Evolutionary conservation across 2,113 vertebrate genomes (phyloP), one percentile per base, ranked within the genome.

Genomic region (Chiloscyllium plagiosum): DNA sequence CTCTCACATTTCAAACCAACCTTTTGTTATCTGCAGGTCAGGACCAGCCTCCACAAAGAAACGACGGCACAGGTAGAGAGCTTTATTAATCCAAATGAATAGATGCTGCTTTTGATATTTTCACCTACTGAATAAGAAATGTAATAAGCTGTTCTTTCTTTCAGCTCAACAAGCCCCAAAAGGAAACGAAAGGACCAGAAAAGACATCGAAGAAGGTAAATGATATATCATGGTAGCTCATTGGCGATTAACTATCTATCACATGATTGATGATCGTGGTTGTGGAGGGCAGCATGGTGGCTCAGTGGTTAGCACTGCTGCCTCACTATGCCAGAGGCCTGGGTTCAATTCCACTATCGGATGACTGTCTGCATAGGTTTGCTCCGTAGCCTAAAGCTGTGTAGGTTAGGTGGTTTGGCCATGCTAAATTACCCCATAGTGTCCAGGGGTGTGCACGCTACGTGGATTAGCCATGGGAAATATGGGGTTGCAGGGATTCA

Each of bases 151-250:
- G 96, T 96, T 97, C 97, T 98, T 97, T 98, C 96, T 68, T 97
- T 97, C 97, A 99, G 99, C 97, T 99, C 98, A 96, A 98, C 98
- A 83, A 98, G 98, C 97, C 98, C 98, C 96, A 99, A 99, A 97
- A 98, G 97, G 96, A 99, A 98, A 98, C 98, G 98, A 97, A 99
- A 97, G 97, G 98, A 98, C 97, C 98, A 98, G 96, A 99, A 98
- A 98, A 99, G 98, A 97, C 98, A 98, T 97, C 99, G 99, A 97
- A 99, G 99, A 97, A 98, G 99, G 99, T 99, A 97, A 98, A 99
- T 98, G 20, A 85, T 76, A 96, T 47, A 12, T 29, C 26, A 19
- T 15, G 68, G 56, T 15, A 56, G 2, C 65, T 29, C 68, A 52
- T 47, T 12, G n/a, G 37, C 37, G 42, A 12, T 7, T 20, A 69